phyloP scores from a whole-genome alignment of 2,797 vertebrate species.

The Hybognathus amarus region DNA sequence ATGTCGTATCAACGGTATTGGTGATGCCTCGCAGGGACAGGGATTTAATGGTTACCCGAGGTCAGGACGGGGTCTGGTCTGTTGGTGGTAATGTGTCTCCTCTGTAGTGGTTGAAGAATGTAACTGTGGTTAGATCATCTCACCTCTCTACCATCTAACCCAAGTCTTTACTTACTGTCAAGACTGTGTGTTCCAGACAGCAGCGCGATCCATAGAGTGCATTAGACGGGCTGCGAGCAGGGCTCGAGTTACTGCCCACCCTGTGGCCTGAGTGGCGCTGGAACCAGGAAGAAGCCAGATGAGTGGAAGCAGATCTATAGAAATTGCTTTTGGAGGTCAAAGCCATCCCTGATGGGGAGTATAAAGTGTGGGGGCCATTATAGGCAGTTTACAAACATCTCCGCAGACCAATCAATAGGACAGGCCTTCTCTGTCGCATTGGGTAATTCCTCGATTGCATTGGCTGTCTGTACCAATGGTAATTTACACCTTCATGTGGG shows the following conservation, averaged over 20 bases:
- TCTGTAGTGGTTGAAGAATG: conserved; percentile 22
- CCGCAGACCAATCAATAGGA: conserved; percentile 67
- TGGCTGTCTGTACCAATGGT: conserved; percentile 68
- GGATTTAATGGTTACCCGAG: conserved; percentile 28
- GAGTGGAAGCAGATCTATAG: conserved; percentile 69
- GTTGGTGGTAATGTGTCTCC: conserved; percentile 38
- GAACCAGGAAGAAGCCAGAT: conserved; percentile 42
- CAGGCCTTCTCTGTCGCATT: conserved; percentile 58
- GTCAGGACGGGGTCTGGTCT: conserved; percentile 21
- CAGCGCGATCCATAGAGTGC: conserved; percentile 79
- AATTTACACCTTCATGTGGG: conserved; percentile 73
- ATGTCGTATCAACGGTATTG: background rate
- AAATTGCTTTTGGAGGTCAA: conserved; percentile 76
- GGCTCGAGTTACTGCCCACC: conserved; percentile 70
- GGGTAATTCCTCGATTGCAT: conserved; percentile 65
- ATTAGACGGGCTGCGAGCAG: conserved; percentile 69
- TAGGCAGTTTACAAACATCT: conserved; percentile 80
- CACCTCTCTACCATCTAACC: conserved; percentile 59
- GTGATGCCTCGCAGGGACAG: conserved; percentile 3
- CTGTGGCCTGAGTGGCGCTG: conserved; percentile 57
- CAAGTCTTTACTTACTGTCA: conserved; percentile 56
- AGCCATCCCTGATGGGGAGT: conserved; percentile 61
- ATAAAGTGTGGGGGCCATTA: conserved; percentile 70
- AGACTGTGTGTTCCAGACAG: conserved; percentile 63
- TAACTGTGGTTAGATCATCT: conserved; percentile 43